phyloP scores from a whole-genome alignment of 2,797 vertebrate species.

The Amphiprion clarkii region DNA sequence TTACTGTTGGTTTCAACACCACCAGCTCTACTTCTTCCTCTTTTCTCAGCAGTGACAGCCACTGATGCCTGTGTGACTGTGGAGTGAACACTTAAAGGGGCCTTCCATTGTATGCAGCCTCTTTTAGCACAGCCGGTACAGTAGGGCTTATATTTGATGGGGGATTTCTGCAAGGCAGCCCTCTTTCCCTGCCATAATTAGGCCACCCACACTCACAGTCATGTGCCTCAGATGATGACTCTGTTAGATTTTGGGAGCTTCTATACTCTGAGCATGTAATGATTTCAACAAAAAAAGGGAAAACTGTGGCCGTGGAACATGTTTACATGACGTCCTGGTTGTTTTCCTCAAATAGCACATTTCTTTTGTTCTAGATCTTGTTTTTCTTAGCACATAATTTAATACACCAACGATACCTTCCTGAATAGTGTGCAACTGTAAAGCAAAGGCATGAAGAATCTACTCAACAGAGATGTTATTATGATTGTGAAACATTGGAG shows the following conservation, averaged over 20 bases:
- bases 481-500: too few relatives aligned
- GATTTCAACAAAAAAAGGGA: slow-evolving; percentile 34
- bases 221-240: slow-evolving; percentile 68
- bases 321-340: neutral
- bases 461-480: too few relatives aligned
- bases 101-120: slow-evolving; percentile 53
- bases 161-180: slow-evolving; percentile 79
- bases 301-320: slow-evolving; percentile 1
- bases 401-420: neutral
- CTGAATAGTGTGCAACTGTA: neutral
- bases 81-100: slow-evolving; percentile 43
- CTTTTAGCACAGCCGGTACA: slow-evolving; percentile 75
- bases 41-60: slow-evolving; percentile 46
- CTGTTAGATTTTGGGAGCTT: slow-evolving; percentile 55
- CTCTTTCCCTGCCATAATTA: slow-evolving; percentile 78
- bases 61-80: slow-evolving; percentile 38
- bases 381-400: neutral
- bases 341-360: neutral
- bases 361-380: neutral
- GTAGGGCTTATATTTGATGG: slow-evolving; percentile 71
- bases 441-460: neutral
- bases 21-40: slow-evolving; percentile 52
- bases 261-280: slow-evolving; percentile 43
- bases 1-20: slow-evolving; percentile 53
- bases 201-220: slow-evolving; percentile 84